phyloP scores from a whole-genome alignment of 2,888 invertebrate genomes.

The Apoderus coryli region DNA sequence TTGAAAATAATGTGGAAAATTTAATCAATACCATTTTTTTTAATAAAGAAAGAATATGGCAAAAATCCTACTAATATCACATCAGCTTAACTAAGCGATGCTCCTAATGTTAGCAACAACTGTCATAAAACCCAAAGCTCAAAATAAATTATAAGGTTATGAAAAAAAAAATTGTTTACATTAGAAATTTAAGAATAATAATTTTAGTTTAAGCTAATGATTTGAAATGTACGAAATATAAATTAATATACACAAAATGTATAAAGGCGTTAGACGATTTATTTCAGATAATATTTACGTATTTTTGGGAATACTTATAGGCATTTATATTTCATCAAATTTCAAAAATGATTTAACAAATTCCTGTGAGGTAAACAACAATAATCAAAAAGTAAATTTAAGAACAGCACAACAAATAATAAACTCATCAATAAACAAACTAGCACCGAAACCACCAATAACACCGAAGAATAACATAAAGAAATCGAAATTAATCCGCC shows the following conservation, averaged over 20 bases:
- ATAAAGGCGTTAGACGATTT: slow-evolving; percentile 13
- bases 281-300: slow-evolving; percentile 24
- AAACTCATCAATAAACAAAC: slow-evolving; percentile 19
- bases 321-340: slow-evolving; percentile 23
- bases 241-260: slow-evolving; percentile 12
- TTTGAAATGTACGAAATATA: too few relatives aligned
- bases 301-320: slow-evolving; percentile 24
- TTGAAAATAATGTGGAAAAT: too few relatives aligned
- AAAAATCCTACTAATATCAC: too few relatives aligned
- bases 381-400: slow-evolving; percentile 13
- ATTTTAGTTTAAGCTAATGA: too few relatives aligned
- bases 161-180: too few relatives aligned
- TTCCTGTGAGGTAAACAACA: slow-evolving; percentile 13
- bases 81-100: too few relatives aligned
- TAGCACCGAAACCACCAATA: slow-evolving; percentile 17
- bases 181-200: too few relatives aligned
- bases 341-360: slow-evolving; percentile 17
- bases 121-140: too few relatives aligned
- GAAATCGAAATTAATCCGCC: slow-evolving; percentile 50
- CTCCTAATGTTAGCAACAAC: too few relatives aligned
- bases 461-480: slow-evolving; percentile 17
- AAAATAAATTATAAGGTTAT: too few relatives aligned
- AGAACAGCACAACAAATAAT: slow-evolving; percentile 19
- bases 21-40: too few relatives aligned
- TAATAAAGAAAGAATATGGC: too few relatives aligned